Base-by-base conservation (phyloP, 2,113 vertebrate species). In the Nothoprocta perdicaria region DNA sequence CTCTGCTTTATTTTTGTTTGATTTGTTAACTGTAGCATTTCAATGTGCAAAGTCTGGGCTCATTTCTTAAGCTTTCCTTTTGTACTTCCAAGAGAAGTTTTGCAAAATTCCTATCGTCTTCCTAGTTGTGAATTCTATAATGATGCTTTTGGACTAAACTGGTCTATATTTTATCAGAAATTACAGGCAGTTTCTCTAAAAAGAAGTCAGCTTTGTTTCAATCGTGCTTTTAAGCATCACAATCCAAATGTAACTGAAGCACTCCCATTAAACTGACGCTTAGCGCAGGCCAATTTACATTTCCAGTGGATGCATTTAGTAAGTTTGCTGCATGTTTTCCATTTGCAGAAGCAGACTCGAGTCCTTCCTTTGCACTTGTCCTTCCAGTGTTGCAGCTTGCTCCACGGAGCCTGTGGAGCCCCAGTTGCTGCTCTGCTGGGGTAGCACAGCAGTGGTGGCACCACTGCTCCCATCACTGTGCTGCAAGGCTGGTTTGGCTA, bases 151-250 rank as follows among this genome's bases (percentile, higher is more conserved):
- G 85, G 83, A 74, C 52, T 63, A 86, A 94, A 90, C 72, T 72
- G 77, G 85, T 91, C 80, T 72, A 77, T 68, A 86, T 86, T 94
- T 88, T 35, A 72, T 43, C 66, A 81, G 83, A 94, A 95, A 91
- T 90, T 43, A 78, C 85, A 81, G 31, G 77, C 58, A 4, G 57
- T 61, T 65, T 65, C 27, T 86, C 77, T 71, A 4, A 53, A 48
- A 93, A 62, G 33, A 38, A 91, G n/a, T 55, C 80, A 88, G 48
- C 58, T 81, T 71, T 50, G 63, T 63, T 88, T 91, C 90, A 78
- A 63, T 80, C 68, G 77, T 80, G 33, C 65, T 52, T 94, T 81
- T 46, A 77, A 90, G 62, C 58, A 67, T 16, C 43, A 14, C 0
- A 0, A 69, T 57, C 74, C 69, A 81, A 88, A 83, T 17, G 4